These are phyloP conservation scores for Laothoe populi DNA, from an alignment of 2,888 invertebrate species.

Conservation along the genomic window DNA sequence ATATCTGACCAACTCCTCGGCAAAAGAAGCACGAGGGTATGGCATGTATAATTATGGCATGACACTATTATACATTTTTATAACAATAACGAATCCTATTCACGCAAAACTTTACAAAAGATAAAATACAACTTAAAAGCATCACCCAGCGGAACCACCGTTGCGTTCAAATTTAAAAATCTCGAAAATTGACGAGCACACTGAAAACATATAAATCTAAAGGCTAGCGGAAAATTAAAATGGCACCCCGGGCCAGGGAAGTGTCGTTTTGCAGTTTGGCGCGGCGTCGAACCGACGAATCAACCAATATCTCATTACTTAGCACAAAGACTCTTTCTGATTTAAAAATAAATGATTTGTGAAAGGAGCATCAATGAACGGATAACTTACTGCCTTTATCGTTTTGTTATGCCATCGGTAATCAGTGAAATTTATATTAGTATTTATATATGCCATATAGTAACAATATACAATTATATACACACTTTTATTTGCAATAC, in stretches of 20 bases:
- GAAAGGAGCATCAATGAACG: constrained; percentile 1
- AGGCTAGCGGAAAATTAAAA: constrained; percentile 82
- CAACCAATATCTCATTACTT: constrained; percentile 56
- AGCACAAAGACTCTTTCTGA: constrained; percentile 49
- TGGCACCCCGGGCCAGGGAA: constrained; percentile 64
- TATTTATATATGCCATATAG: too few species aligned
- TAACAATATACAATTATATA: too few species aligned
- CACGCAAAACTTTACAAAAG: constrained; percentile 42
- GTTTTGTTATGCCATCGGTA: not conserved
- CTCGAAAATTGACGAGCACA: constrained; percentile 74
- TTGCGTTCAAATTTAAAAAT: constrained; percentile 76
- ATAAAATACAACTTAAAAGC: constrained; percentile 51
- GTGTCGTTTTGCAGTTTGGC: constrained; percentile 51
- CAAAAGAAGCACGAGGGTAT: too few species aligned
- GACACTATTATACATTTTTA: too few species aligned
- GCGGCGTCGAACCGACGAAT: constrained; percentile 52
- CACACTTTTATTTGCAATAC: too few species aligned
- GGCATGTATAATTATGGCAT: too few species aligned
- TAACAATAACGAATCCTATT: not conserved
- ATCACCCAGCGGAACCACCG: constrained; percentile 61
- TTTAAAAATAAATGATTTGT: constrained; percentile 33
- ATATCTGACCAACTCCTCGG: too few species aligned
- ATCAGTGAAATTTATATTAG: not conserved
- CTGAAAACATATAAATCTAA: constrained; percentile 79
- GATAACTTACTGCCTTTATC: not conserved